Base-by-base conservation (phyloP, 2,113 vertebrate genomes). In the Spea multiplicata region DNA sequence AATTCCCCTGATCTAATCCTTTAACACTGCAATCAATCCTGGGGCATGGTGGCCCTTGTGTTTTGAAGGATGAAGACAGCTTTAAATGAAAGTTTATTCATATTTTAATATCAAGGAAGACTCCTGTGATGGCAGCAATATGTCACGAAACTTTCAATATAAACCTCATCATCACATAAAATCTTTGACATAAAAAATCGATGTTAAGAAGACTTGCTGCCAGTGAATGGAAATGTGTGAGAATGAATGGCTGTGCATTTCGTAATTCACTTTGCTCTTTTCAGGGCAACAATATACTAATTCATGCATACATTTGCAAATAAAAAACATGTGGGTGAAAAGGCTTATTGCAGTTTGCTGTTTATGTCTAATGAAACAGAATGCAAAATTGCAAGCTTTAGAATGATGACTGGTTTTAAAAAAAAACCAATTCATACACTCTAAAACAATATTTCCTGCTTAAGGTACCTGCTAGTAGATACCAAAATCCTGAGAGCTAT, bases 1-100 rank as follows among this genome's bases (percentile, higher is more conserved):
- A 81, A 73, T 81, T 76, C 49, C 75, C 80, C 62, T 83, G 69
- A 80, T 75, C 67, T 83, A 77, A 82, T 74, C 66, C 78, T 76
- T 8, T 80, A 80, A 80, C 78, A 74, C 78, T 62, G 48, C 71
- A 73, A 81, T 61, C 81, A 74, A 64, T 62, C 74, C 65, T 80
- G 13, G 30, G 57, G 74, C 71, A 74, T 16, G 65, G 7, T 49
- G 71, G 30, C 72, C n/a, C 44, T 81, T 81, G 72, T 77, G 62
- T 77, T 55, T 82, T 77, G 70, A 82, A 77, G 17, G 53, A 82
- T 69, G 75, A 72, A 73, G 74, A 69, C 30, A 80, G 70, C 16
- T 81, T 59, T 75, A 84, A 84, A 68, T 73, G 66, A 70, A 62
- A 78, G 64, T 50, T 3, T 65, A 68, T 81, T 86, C 17, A 47